Conservation (phyloP, 2,113 vertebrate species). For the Amphilophus citrinellus region DNA sequence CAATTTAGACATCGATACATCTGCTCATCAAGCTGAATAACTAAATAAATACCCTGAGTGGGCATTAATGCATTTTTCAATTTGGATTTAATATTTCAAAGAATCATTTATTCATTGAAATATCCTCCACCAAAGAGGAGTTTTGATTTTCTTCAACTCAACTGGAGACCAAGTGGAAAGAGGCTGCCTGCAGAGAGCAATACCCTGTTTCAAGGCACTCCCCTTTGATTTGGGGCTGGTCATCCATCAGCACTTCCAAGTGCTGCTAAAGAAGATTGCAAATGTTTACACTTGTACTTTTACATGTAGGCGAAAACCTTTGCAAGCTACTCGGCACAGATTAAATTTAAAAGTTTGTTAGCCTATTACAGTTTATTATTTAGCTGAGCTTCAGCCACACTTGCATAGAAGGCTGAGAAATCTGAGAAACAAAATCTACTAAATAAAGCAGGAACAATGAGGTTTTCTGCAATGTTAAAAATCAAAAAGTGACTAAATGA, state of each 20-base stretch:
- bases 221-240: conserved; percentile 38
- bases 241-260: conserved; percentile 39
- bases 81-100: conserved; percentile 19
- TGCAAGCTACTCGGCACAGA: not conserved
- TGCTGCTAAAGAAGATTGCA: not conserved
- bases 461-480: not conserved
- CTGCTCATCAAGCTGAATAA: conserved; percentile 9
- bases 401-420: not conserved
- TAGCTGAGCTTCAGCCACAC: not conserved
- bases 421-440: not conserved
- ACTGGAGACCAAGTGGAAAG: conserved; percentile 24
- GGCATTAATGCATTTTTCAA: conserved; percentile 7
- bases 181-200: not conserved
- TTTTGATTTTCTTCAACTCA: not conserved
- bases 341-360: not conserved
- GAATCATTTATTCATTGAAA: not conserved
- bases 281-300: not conserved
- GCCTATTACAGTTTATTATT: too few species aligned
- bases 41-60: not conserved
- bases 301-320: not conserved
- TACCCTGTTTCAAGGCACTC: conserved; percentile 35
- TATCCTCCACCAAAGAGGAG: not conserved
- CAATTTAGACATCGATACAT: not conserved
- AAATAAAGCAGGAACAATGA: not conserved
- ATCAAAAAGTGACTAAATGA: not conserved